phyloP scores from a whole-genome alignment of 2,888 invertebrate species.

The Cecidostiba fungosa region DNA sequence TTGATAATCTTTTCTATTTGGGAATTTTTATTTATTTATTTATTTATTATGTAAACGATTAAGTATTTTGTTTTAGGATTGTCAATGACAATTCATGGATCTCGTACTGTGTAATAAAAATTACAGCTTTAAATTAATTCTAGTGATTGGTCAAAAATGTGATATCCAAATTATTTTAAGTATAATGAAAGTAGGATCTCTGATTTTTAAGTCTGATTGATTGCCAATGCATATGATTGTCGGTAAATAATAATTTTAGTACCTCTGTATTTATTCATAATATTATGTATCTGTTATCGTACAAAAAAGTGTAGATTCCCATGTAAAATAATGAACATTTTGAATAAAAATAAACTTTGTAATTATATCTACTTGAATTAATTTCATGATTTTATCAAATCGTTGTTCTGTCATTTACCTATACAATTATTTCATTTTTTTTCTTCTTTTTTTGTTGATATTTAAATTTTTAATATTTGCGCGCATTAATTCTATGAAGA shows the following conservation, averaged over 20 bases:
- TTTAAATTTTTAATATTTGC: too few relatives aligned
- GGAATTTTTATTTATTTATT: slow-evolving; percentile 32
- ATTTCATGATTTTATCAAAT: neutral
- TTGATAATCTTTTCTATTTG: slow-evolving; percentile 22
- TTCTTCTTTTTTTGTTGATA: too few relatives aligned
- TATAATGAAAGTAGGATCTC: neutral
- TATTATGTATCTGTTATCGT: slow-evolving; percentile 37
- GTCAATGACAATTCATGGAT: slow-evolving; percentile 41
- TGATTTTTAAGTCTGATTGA: slow-evolving; percentile 45
- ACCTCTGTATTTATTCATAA: slow-evolving; percentile 21
- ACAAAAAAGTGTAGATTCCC: slow-evolving; percentile 46
- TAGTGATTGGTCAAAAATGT: slow-evolving; percentile 45
- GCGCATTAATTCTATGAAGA: too few relatives aligned
- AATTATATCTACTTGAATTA: neutral
- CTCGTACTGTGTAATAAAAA: slow-evolving; percentile 6
- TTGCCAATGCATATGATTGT: slow-evolving; percentile 31
- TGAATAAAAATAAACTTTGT: slow-evolving; percentile 43
- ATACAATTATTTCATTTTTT: neutral
- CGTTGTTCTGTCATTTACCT: neutral
- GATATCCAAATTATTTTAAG: slow-evolving; percentile 48
- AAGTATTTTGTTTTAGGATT: slow-evolving; percentile 29
- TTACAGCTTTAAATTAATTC: slow-evolving; percentile 23
- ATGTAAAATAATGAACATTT: slow-evolving; percentile 14
- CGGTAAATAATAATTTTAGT: slow-evolving; percentile 38
- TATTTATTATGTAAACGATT: neutral